Evolutionary conservation across 1,140 invertebrate species (phyloP), one percentile per base, ranked within the genome.

Genomic region (Hyles vespertilio): DNA sequence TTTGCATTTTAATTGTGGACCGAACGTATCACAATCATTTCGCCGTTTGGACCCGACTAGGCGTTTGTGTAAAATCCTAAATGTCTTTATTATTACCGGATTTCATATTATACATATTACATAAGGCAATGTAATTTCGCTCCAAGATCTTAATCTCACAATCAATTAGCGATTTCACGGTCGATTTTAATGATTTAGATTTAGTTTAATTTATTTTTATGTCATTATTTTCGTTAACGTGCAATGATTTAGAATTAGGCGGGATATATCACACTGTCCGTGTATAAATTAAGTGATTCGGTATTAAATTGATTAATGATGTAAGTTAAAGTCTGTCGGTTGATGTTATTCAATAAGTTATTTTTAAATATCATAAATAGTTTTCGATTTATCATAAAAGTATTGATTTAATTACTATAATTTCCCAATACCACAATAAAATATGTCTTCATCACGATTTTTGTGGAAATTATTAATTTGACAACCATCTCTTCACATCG

Each of bases 1-100:
- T 84, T 84, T 83, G 70, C 80, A 84, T 84, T 80, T 82, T 83
- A 84, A 84, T 84, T 81, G 76, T 70, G 68, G 62, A 51, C 63
- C 58, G 32, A 57, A 54, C 62, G 59, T 65, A 65, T 65, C 61
- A 49, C 53, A 76, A 70, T 77, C 69, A 77, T 75, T 77, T 67
- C 64, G 67, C 68, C 59, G 68, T 71, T 77, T 45, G 6, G 33
- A 34, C n/a, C 32, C 8, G 3, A 33, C 9, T 32, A 50, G 12
- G 6, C 32, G 9, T 50, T 50, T 51, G 32, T n/a, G 8, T 22
- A 22, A 32, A 51, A 51, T 69, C 68, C 60, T 51, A 57, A 64
- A 76, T 68, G 53, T 65, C 61, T 68, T 60, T 66, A 69, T 74
- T 63, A 65, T 57, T 46, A 60, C 50, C 57, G 45, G 58, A 58